Percentiles rank a stretch among this genome's conserved stretches.
These are phyloP conservation scores for Liasis olivaceus DNA, from an alignment of 2,797 vertebrate species.

Conservation along the genomic window DNA sequence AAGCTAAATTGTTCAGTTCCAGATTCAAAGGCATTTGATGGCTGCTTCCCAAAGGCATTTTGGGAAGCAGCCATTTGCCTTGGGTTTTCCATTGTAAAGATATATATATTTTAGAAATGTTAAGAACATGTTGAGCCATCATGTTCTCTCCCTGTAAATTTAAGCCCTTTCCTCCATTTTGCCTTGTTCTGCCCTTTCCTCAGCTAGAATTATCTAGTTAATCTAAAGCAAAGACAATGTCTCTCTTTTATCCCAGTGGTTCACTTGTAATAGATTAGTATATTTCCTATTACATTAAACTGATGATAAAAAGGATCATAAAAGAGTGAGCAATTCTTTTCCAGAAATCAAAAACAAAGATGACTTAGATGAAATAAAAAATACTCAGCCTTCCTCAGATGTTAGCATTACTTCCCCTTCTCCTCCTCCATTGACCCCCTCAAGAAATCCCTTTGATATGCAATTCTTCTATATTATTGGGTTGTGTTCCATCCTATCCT, in stretches of 20 bases:
- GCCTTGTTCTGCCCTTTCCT: not conserved
- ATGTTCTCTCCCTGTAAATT: not conserved
- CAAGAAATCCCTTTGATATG: not conserved
- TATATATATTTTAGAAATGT: conserved; percentile 1
- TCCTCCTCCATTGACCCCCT: not conserved
- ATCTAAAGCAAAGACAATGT: not conserved
- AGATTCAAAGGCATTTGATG: not conserved
- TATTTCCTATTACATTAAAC: not conserved
- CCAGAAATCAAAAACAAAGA: not conserved
- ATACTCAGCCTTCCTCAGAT: not conserved
- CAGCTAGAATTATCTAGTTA: not conserved
- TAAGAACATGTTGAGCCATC: conserved; percentile 3
- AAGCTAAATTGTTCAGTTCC: not conserved
- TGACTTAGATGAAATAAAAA: not conserved
- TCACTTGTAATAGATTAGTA: not conserved
- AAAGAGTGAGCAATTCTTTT: not conserved
- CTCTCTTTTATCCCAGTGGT: not conserved
- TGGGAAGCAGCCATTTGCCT: not conserved
- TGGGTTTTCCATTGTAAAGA: conserved; percentile 13
- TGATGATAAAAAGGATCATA: not conserved
- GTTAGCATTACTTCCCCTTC: not conserved
- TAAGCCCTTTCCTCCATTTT: not conserved
- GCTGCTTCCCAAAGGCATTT: not conserved
- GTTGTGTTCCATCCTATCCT: not conserved
- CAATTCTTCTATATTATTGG: not conserved